phyloP scores from a whole-genome alignment of 1,140 invertebrate species.

The Parasteatoda tepidariorum region DNA sequence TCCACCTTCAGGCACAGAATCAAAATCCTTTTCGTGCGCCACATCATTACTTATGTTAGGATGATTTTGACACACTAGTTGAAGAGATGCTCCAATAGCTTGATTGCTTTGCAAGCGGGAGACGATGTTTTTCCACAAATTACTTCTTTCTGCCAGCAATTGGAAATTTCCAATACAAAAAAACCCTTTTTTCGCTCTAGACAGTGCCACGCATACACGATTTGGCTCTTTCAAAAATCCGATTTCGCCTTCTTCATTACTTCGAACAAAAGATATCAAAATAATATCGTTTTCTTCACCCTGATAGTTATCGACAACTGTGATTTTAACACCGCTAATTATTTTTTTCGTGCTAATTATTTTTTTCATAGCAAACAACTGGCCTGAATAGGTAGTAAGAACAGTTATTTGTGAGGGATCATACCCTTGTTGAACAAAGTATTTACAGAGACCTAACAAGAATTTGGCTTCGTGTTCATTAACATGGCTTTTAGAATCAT shows the following conservation, averaged over 20 bases:
- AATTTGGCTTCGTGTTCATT: slow-evolving; percentile 76
- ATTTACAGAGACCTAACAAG: slow-evolving; percentile 72
- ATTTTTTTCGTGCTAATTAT: not conserved
- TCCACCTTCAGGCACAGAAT: slow-evolving; percentile 60
- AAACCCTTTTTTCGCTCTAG: slow-evolving; percentile 80
- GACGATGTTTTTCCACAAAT: slow-evolving; percentile 69
- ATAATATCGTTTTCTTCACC: slow-evolving; percentile 89
- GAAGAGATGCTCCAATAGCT: slow-evolving; percentile 62
- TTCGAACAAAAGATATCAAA: slow-evolving; percentile 84
- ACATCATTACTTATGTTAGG: slow-evolving; percentile 22
- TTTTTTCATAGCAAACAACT: slow-evolving; percentile 64
- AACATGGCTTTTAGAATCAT: slow-evolving; percentile 23
- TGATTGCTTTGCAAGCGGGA: slow-evolving; percentile 55
- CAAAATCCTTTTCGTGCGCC: slow-evolving; percentile 26
- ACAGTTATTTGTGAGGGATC: slow-evolving; percentile 75
- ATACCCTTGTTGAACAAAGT: slow-evolving; percentile 75
- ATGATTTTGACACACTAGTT: slow-evolving; percentile 50
- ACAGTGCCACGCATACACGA: slow-evolving; percentile 85
- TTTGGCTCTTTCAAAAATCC: slow-evolving; percentile 83
- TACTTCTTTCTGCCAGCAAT: slow-evolving; percentile 69
- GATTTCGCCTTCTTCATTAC: slow-evolving; percentile 76
- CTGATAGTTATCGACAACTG: slow-evolving; percentile 85
- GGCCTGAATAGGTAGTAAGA: slow-evolving; percentile 77
- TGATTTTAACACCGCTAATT: slow-evolving; percentile 68
- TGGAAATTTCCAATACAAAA: slow-evolving; percentile 78